Evolutionary conservation across 2,113 vertebrate species (phyloP).

Genomic region (Saguinus imperator): DNA sequence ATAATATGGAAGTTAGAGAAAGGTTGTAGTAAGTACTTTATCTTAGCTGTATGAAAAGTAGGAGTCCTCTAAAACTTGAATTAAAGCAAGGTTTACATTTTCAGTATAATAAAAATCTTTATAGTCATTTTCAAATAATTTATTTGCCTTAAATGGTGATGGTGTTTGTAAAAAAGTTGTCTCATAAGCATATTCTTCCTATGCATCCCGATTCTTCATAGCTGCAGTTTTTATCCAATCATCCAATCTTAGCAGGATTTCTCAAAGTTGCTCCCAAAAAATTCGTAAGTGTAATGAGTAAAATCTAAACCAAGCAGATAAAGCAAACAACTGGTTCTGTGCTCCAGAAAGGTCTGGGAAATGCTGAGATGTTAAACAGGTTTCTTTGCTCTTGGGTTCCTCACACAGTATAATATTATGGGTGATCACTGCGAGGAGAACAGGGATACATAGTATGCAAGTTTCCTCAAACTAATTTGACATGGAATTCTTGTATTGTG

Average conservation of each 20-base stretch:
- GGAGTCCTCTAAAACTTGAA: not conserved
- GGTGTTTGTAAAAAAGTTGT: not conserved
- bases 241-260: not conserved
- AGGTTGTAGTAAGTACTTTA: constrained; percentile 25
- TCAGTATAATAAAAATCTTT: not conserved
- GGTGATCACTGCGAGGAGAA: not conserved
- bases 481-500: not conserved
- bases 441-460: not conserved
- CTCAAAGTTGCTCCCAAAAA: not conserved
- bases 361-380: not conserved
- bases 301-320: not conserved
- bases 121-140: constrained; percentile 2
- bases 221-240: not conserved
- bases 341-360: not conserved
- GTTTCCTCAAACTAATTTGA: not conserved
- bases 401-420: not conserved
- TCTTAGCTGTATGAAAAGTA: not conserved
- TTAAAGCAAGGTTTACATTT: not conserved
- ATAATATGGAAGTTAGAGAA: not conserved
- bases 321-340: not conserved
- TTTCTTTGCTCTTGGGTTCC: not conserved
- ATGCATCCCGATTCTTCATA: not conserved
- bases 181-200: not conserved
- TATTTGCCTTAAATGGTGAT: not conserved
- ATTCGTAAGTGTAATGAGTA: not conserved